Base-by-base conservation (phyloP, 2,888 invertebrate genomes). In the Fragum fragum region DNA sequence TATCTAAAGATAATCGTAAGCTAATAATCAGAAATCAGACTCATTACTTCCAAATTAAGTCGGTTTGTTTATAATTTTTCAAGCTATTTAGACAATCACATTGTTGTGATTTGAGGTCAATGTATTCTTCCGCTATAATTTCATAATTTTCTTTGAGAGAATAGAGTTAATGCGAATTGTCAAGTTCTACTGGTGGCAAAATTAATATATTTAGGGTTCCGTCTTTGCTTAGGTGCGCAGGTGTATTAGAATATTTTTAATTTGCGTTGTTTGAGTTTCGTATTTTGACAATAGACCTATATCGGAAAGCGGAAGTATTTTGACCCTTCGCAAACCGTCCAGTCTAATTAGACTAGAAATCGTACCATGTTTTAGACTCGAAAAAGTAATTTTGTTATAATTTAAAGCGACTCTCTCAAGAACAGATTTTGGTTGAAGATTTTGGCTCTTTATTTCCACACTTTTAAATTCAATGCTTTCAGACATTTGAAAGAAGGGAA, bases 41-140 rank as follows among this genome's bases (percentile, higher is more conserved):
- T 2, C 11, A 57, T 26, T 47, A 18, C 47, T 47, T 47, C 47
- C 47, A n/a, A 18, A 47, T 18, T 23, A 23, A 18, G 21, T 5
- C 6, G n/a, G 57, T 36, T 32, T 42, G 42, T 70, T 70, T 70
- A 52, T 26, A 29, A 39, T 52, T 63, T 47, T 36, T 57, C 23
- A 57, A 57, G 28, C 2, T 57, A 57, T 6, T 23, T 26, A 32
- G 18, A 55, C 66, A 68, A 81, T 81, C 81, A 81, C 81, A 81
- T 81, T 81, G 81, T 81, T 81, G 81, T 81, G 70, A 77, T 73
- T 81, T 78, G 63, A 78, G 72, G 81, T 72, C 71, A 71, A 26
- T 26, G 23, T 78, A 78, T 77, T 59, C 73, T 9, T 81, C 36
- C 81, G 77, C 81, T 1, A 29, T 47, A 71, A 71, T 55, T 66